A percentile compares a stretch with the other conserved stretches of the same genome.
phyloP scores from a whole-genome alignment of 2,888 invertebrate genomes.

The Aproaerema taeniolella region DNA sequence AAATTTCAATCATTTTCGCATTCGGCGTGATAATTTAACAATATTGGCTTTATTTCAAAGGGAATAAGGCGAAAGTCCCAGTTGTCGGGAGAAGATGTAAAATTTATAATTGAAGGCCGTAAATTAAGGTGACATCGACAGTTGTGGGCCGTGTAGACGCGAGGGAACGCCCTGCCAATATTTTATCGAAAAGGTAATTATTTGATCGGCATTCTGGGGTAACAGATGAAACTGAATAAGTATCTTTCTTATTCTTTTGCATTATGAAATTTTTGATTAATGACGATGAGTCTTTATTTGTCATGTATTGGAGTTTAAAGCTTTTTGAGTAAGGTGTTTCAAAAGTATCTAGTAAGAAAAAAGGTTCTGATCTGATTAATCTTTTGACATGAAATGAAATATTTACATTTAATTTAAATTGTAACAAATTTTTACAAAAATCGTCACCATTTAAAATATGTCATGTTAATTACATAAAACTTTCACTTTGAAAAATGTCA shows the following conservation, averaged over 20 bases:
- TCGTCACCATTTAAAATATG: too few species aligned
- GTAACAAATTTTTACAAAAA: too few species aligned
- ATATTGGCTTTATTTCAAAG: background rate
- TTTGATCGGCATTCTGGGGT: slow-evolving; percentile 56
- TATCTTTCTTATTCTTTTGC: slow-evolving; percentile 43
- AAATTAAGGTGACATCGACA: slow-evolving; percentile 79
- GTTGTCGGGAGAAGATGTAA: slow-evolving; percentile 41
- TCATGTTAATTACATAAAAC: too few species aligned
- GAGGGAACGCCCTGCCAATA: slow-evolving; percentile 59
- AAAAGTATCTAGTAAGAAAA: too few species aligned
- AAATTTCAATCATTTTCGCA: slow-evolving; percentile 5
- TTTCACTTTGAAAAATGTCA: too few species aligned
- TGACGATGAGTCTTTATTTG: slow-evolving; percentile 22
- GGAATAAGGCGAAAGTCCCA: slow-evolving; percentile 11
- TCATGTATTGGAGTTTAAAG: too few species aligned
- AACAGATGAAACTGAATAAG: slow-evolving; percentile 40
- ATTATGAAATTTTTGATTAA: slow-evolving; percentile 46
- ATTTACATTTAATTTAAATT: too few species aligned
- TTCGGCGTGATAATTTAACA: background rate
- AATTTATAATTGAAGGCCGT: slow-evolving; percentile 76
- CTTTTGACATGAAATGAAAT: too few species aligned
- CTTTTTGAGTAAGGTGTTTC: too few species aligned
- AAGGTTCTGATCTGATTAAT: too few species aligned
- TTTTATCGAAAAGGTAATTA: slow-evolving; percentile 72
- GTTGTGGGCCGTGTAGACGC: slow-evolving; percentile 58